Base-by-base conservation (phyloP, 2,113 vertebrate species). In the Lipotes vexillifer region DNA sequence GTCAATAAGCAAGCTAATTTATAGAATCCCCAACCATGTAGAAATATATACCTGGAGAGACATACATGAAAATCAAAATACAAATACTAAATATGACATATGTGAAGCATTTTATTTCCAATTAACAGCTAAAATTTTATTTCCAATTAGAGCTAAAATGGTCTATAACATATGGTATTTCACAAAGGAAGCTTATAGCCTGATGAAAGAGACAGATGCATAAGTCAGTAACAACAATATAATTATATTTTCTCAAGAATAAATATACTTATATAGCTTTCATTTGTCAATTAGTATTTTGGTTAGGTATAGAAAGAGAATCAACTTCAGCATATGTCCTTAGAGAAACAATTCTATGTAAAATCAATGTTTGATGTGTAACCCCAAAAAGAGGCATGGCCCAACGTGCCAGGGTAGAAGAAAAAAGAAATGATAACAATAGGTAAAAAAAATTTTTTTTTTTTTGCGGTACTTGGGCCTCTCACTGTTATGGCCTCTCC, bases 91-190 rank as follows among this genome's bases (percentile, higher is more conserved):
- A 44, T 46, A 44, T 90, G 20, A 78, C 14, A 87, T 29, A 77
- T 65, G 6, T 46, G 11, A 90, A 89, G 5, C 33, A 65, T 71
- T 96, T 82, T 90, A 80, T 82, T 90, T 90, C 59, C 75, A 82
- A 49, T 14, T 29, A 61, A 95, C 21, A 44, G 44, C 44, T 44
- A 44, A 44, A 44, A 65, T 71, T 96, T 82, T 93, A 80, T 82
- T 90, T 90, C 59, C 71, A 82, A 21, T 33, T 75, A 44, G 4
- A 81, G 23, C 11, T 71, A 78, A 92, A 88, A 81, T n/a, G 11
- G 41, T 49, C n/a, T 63, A 27, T 36, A 71, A 92, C 9, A 33
- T 27, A n/a, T 21, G 14, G 3, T 63, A 9, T 15, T 84, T 66
- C 55, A 44, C 31, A 66, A 63, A 90, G 13, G 49, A 78, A 49